Evolutionary conservation across 2,113 vertebrate genomes (phyloP).

Genomic region (Saccopteryx bilineata): DNA sequence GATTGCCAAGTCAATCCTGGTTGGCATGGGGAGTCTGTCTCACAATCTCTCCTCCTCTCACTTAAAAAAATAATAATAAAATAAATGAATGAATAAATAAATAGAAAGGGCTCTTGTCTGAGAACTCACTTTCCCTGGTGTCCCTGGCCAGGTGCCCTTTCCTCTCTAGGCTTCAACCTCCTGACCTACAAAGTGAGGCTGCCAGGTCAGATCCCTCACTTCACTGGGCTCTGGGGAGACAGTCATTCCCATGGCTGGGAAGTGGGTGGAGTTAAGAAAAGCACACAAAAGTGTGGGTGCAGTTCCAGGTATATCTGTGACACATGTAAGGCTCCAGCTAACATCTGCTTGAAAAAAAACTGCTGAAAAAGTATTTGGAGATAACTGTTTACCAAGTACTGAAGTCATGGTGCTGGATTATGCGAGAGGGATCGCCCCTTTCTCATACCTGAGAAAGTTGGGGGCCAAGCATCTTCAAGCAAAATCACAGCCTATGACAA

Average conservation of each 20-base stretch:
- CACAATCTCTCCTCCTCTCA: no score
- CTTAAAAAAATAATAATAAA: no score
- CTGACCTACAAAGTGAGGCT: neutral
- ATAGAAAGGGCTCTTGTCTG: no score
- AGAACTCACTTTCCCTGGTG: neutral
- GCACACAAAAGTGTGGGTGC: fast-evolving
- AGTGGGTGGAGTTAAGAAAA: fast-evolving
- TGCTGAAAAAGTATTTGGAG: no score
- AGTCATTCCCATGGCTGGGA: fast-evolving
- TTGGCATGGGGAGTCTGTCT: no score
- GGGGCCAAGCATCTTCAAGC: neutral
- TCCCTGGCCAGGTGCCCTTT: fast-evolving
- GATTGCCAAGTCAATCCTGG: no score
- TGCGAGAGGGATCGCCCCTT: neutral
- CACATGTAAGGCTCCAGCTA: neutral
- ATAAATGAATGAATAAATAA: no score
- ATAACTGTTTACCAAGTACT: neutral
- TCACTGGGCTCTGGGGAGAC: neutral
- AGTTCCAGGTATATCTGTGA: fast-evolving
- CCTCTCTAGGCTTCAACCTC: neutral
- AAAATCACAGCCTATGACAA: neutral
- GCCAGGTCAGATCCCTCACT: fast-evolving
- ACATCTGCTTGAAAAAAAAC: fast-evolving
- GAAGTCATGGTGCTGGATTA: no score
- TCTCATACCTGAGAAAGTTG: fast-evolving